phyloP scores from a whole-genome alignment of 1,140 invertebrate genomes.

The Pogonognathellus flavescens region DNA sequence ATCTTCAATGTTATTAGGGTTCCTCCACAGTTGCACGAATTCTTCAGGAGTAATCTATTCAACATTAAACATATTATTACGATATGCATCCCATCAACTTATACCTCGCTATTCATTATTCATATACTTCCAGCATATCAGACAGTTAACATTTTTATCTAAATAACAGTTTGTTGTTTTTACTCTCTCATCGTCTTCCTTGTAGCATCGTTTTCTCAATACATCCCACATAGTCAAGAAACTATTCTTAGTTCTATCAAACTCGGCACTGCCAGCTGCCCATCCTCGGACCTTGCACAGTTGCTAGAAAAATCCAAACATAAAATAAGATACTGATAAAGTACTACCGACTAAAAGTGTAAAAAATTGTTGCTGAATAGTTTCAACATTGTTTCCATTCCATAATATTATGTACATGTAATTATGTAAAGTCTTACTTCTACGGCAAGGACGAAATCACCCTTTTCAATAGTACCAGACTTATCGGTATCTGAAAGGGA shows the following conservation, averaged over 20 bases:
- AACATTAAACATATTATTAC: background rate
- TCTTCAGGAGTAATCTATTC: conserved; percentile 60
- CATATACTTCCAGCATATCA: background rate
- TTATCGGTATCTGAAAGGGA: conserved; percentile 80
- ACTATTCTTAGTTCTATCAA: conserved; percentile 80
- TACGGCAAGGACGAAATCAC: conserved; percentile 85
- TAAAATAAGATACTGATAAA: too few species aligned
- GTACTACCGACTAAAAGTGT: conserved; percentile 25
- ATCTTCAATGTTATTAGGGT: conserved; percentile 72
- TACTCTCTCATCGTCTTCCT: conserved; percentile 86
- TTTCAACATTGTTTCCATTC: background rate
- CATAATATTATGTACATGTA: background rate
- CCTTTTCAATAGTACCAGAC: conserved; percentile 86
- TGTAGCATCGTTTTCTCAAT: conserved; percentile 81
- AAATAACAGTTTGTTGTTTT: conserved; percentile 54
- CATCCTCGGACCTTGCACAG: conserved; percentile 83
- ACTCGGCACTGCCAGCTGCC: conserved; percentile 78
- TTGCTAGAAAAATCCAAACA: conserved; percentile 74
- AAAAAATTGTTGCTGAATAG: conserved; percentile 12
- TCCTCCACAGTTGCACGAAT: conserved; percentile 71
- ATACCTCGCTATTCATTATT: background rate
- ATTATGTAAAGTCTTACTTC: conserved; percentile 73
- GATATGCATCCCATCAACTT: background rate
- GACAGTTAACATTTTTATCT: background rate
- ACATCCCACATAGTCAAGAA: conserved; percentile 89